Evolutionary conservation across 2,113 vertebrate species (phyloP).

Genomic region (Alethe castanea): DNA sequence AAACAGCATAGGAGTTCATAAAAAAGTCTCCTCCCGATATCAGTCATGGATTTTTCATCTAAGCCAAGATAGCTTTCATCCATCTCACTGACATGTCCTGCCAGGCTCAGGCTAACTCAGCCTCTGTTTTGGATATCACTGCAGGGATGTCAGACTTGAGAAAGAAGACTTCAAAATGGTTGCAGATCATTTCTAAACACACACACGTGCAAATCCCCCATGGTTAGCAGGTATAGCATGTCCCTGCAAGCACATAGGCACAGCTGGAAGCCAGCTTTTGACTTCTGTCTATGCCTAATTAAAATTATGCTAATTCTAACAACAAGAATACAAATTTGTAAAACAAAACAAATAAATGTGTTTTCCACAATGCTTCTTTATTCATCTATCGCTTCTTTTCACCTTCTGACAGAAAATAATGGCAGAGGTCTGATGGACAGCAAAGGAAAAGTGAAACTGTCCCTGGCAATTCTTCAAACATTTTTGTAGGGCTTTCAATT

Average conservation of each 20-base stretch:
- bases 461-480: neutral
- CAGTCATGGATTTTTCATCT: constrained; percentile 6
- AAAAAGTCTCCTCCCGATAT: neutral
- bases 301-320: constrained; percentile 30
- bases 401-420: neutral
- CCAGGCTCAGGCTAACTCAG: neutral
- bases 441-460: neutral
- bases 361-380: neutral
- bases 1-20: neutral
- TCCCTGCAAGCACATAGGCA: neutral
- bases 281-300: constrained; percentile 1
- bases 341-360: neutral
- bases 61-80: neutral
- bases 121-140: neutral
- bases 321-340: neutral
- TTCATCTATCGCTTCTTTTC: neutral
- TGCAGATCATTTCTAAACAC: neutral
- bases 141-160: neutral
- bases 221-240: neutral
- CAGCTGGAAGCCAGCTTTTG: constrained; percentile 7
- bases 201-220: neutral
- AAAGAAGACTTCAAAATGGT: neutral
- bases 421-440: neutral
- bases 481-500: neutral
- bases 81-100: constrained; percentile 9